A percentile compares a stretch with the other conserved stretches of the same genome.
These are phyloP conservation scores for Eospalax fontanierii DNA, from an alignment of 2,797 vertebrate genomes.

Conservation along the genomic window DNA sequence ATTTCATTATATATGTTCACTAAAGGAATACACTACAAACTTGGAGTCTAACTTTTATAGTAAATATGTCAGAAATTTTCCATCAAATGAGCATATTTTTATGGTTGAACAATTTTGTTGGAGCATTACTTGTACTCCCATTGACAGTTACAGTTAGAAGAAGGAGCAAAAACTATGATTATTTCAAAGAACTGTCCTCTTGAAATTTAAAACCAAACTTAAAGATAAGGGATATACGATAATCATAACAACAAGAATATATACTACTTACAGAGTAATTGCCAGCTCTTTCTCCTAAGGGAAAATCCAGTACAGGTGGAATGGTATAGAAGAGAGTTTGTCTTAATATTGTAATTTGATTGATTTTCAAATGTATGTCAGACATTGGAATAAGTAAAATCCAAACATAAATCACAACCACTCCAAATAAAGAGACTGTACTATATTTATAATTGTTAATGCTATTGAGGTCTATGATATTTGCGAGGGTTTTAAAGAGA, in stretches of 20 bases:
- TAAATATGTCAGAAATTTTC: background rate
- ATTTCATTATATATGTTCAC: constrained; percentile 37
- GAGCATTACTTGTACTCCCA: background rate
- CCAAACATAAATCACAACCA: too few species aligned
- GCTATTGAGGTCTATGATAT: too few species aligned
- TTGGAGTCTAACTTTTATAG: background rate
- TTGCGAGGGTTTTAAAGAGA: too few species aligned
- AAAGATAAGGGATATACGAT: background rate
- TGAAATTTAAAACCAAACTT: background rate
- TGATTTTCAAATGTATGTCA: too few species aligned
- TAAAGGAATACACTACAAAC: background rate
- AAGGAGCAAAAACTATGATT: background rate
- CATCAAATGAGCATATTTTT: background rate
- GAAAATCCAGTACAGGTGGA: background rate
- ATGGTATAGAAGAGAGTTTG: too few species aligned
- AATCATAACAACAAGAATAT: background rate
- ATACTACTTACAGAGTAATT: constrained; percentile 17
- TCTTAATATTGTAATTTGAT: too few species aligned
- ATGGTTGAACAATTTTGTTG: background rate
- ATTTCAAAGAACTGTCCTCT: constrained; percentile 17
- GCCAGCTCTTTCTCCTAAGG: background rate
- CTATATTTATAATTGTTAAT: too few species aligned
- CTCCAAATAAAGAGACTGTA: too few species aligned
- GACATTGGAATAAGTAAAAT: too few species aligned
- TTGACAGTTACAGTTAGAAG: background rate